phyloP scores from a whole-genome alignment of 2,113 vertebrate species.

The Montifringilla adamsi region DNA sequence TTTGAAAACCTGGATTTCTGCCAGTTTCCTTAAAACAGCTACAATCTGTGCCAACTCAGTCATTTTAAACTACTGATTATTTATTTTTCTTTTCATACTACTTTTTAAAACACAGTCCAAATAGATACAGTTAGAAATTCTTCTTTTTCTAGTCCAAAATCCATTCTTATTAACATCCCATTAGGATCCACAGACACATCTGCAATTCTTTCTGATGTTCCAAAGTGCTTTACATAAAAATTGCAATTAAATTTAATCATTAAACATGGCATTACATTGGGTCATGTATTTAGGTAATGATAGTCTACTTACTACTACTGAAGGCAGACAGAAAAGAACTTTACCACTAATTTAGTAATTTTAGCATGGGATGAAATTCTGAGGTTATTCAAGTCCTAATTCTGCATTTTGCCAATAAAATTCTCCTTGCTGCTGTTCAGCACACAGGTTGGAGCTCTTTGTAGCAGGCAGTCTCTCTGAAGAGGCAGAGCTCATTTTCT shows the following conservation, averaged over 20 bases:
- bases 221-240: background rate
- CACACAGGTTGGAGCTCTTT: background rate
- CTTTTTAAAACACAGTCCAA: conserved; percentile 8
- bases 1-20: conserved; percentile 1
- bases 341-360: background rate
- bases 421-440: background rate
- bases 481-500: background rate
- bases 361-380: background rate
- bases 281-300: background rate
- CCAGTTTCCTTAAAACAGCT: background rate
- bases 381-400: background rate
- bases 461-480: background rate
- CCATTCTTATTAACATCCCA: background rate
- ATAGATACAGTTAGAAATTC: background rate
- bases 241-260: background rate
- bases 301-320: background rate
- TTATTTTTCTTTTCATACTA: conserved; percentile 1
- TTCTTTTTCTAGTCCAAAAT: background rate
- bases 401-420: background rate
- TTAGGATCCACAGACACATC: background rate
- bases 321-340: background rate
- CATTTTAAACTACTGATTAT: conserved; percentile 5
- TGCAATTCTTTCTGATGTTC: background rate
- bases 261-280: background rate
- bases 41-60: background rate